A percentile compares a stretch with the other conserved stretches of the same genome.
phyloP scores from a whole-genome alignment of 2,888 invertebrate species.

The Pherbina coryleti region DNA sequence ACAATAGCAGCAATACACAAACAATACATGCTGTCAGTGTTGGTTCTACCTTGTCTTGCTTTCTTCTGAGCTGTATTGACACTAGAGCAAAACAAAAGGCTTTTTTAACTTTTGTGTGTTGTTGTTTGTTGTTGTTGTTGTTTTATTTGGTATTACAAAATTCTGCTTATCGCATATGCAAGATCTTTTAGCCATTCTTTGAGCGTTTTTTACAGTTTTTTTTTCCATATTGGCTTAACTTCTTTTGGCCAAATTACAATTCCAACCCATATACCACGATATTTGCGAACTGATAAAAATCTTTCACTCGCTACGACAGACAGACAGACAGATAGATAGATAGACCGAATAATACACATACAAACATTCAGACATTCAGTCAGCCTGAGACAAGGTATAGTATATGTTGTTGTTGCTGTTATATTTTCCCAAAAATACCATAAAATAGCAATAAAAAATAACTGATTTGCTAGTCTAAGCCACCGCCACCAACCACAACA shows the following conservation, averaged over 20 bases:
- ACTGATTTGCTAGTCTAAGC: background rate
- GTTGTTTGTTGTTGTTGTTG: conserved; percentile 18
- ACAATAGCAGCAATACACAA: background rate
- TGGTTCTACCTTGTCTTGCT: background rate
- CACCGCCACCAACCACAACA: background rate
- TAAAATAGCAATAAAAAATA: background rate
- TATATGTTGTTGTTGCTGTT: conserved; percentile 18
- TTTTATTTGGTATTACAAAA: conserved; percentile 14
- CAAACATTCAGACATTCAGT: conserved; percentile 5
- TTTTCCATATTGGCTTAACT: background rate
- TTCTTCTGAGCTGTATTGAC: background rate
- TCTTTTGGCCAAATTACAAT: conserved; percentile 18
- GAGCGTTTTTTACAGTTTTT: background rate
- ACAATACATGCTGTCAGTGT: background rate
- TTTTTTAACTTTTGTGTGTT: background rate
- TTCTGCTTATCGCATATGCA: conserved; percentile 44
- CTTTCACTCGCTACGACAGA: conserved; percentile 42
- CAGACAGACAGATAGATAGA: conserved; percentile 20
- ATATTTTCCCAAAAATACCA: conserved; percentile 16
- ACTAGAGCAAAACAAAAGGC: background rate
- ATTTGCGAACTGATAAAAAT: conserved; percentile 62
- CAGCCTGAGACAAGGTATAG: conserved; percentile 5
- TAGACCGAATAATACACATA: conserved; percentile 1
- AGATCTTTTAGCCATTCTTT: conserved; percentile 31
- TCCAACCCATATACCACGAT: conserved; percentile 61